Evolutionary conservation across 2,888 invertebrate genomes (phyloP).

Genomic region (Athripsodes cinereus): DNA sequence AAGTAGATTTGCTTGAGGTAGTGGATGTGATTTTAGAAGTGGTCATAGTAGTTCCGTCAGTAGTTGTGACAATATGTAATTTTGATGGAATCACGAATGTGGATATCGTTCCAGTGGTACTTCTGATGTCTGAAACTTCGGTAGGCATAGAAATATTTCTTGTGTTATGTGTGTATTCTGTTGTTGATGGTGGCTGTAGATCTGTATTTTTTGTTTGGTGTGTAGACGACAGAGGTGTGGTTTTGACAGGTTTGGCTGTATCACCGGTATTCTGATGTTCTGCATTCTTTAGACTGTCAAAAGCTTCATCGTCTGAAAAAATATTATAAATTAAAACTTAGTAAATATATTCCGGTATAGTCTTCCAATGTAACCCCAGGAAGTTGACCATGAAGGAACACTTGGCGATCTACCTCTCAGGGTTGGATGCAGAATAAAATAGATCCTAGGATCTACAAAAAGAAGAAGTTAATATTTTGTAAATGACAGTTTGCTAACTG

Average conservation of each 20-base stretch:
- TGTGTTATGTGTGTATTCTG: slow-evolving; percentile 12
- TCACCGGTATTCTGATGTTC: neutral
- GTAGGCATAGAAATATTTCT: slow-evolving; percentile 10
- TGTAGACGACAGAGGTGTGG: neutral
- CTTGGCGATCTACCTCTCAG: too few relatives aligned
- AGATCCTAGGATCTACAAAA: too few relatives aligned
- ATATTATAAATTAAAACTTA: too few relatives aligned
- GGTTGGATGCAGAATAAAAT: too few relatives aligned
- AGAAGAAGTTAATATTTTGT: too few relatives aligned
- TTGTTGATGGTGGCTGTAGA: neutral
- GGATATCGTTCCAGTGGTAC: slow-evolving; percentile 2
- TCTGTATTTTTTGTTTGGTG: neutral
- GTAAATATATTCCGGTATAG: too few relatives aligned
- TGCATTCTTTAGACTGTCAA: neutral
- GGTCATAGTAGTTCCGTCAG: neutral
- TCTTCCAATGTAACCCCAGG: too few relatives aligned
- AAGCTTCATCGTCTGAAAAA: slow-evolving; percentile 4
- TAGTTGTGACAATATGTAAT: slow-evolving; percentile 8
- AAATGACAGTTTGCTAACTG: too few relatives aligned
- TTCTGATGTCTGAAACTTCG: neutral
- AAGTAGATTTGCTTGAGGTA: slow-evolving; percentile 17
- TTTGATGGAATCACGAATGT: slow-evolving; percentile 12
- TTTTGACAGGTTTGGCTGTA: neutral
- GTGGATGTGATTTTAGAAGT: slow-evolving; percentile 17
- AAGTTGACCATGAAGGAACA: too few relatives aligned